phyloP scores from a whole-genome alignment of 2,888 invertebrate species.

The Arrhopalites spinosus region DNA sequence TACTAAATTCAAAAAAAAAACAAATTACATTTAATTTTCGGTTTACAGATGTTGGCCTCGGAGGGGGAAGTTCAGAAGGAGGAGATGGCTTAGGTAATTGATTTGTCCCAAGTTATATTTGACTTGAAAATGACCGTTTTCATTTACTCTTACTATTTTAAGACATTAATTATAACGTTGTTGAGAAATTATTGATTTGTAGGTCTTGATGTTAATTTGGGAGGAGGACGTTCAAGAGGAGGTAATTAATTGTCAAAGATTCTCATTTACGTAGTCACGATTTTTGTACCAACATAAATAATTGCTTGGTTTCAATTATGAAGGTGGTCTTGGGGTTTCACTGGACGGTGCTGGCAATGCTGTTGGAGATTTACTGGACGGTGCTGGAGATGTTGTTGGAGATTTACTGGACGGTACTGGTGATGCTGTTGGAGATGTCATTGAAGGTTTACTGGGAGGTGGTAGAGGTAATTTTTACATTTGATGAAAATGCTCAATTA shows the following conservation, averaged over 20 bases:
- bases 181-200: background rate
- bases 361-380: background rate
- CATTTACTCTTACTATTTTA: background rate
- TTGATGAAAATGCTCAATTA: no score
- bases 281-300: no score
- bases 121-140: background rate
- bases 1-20: no score
- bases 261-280: no score
- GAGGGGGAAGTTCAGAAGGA: background rate
- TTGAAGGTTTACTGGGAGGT: background rate
- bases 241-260: no score
- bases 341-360: no score
- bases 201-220: background rate
- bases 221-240: background rate
- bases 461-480: no score
- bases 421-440: background rate
- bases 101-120: background rate
- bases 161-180: background rate
- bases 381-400: background rate
- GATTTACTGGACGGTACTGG: background rate
- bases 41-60: background rate
- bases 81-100: background rate
- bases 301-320: no score
- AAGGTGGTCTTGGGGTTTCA: no score
- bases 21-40: background rate